Conservation (phyloP, 2,888 invertebrate species). For the Dasypolia templi region DNA sequence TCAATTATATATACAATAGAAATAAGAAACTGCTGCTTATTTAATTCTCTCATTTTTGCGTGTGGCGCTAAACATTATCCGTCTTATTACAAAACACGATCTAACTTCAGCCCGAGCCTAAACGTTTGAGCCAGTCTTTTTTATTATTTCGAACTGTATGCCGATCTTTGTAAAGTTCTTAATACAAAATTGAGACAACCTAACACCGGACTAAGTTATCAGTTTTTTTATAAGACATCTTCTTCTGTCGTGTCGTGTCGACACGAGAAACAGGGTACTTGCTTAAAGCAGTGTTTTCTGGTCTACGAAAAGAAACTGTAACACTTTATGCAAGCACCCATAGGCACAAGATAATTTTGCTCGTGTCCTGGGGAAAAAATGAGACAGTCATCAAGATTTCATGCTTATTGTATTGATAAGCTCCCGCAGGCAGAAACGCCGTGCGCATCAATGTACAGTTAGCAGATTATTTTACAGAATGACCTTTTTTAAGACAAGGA, state of each 20-base stretch:
- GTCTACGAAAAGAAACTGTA: neutral
- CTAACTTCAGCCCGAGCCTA: too few species aligned
- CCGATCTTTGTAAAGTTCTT: too few species aligned
- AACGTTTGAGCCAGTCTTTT: too few species aligned
- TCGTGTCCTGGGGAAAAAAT: neutral
- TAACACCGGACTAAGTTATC: too few species aligned
- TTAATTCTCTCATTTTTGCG: neutral
- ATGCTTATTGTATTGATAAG: neutral
- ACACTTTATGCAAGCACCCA: neutral
- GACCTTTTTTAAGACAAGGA: neutral
- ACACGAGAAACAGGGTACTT: neutral
- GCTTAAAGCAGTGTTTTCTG: neutral
- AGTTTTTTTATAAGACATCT: too few species aligned
- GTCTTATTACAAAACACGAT: too few species aligned
- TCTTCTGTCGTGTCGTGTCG: neutral
- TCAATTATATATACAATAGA: conserved; percentile 22
- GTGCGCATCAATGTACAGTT: neutral
- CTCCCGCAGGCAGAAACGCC: neutral
- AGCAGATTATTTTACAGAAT: neutral
- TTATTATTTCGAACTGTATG: too few species aligned
- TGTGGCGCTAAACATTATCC: too few species aligned
- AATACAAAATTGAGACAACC: too few species aligned
- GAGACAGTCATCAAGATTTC: neutral
- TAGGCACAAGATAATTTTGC: neutral
- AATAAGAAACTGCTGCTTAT: conserved; percentile 14